Conservation (phyloP, 2,113 vertebrate genomes). For the Colinus virginianus region DNA sequence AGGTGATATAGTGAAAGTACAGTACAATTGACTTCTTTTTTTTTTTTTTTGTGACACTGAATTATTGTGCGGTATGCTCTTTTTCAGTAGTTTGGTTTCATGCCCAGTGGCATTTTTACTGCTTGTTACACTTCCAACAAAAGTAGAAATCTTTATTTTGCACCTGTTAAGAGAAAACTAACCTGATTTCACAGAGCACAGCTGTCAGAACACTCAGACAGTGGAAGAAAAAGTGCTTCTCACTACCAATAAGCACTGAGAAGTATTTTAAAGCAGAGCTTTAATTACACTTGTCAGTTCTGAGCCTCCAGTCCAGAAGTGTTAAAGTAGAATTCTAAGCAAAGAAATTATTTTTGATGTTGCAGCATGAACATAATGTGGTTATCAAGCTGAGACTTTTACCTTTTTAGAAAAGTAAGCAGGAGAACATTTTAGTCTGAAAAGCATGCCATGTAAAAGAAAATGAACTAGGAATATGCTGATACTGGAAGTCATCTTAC, state of each 20-base stretch:
- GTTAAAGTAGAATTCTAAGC: conserved; percentile 11
- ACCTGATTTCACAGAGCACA: neutral
- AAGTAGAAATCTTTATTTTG: conserved; percentile 11
- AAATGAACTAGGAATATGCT: conserved; percentile 13
- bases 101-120: neutral
- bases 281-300: conserved; percentile 52
- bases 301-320: neutral
- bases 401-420: neutral
- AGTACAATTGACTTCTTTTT: neutral
- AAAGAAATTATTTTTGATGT: conserved; percentile 13
- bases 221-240: neutral
- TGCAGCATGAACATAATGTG: neutral
- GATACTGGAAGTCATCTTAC: neutral
- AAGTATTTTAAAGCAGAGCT: conserved; percentile 36
- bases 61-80: neutral
- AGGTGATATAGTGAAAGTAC: neutral
- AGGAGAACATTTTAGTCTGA: neutral
- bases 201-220: neutral
- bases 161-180: neutral
- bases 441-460: neutral
- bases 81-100: neutral
- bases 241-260: neutral
- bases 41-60: neutral
- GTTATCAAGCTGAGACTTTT: neutral
- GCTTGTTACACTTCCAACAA: neutral